These are phyloP conservation scores for Pseudopleuronectes americanus DNA, from an alignment of 2,797 vertebrate genomes.

Conservation along the genomic window DNA sequence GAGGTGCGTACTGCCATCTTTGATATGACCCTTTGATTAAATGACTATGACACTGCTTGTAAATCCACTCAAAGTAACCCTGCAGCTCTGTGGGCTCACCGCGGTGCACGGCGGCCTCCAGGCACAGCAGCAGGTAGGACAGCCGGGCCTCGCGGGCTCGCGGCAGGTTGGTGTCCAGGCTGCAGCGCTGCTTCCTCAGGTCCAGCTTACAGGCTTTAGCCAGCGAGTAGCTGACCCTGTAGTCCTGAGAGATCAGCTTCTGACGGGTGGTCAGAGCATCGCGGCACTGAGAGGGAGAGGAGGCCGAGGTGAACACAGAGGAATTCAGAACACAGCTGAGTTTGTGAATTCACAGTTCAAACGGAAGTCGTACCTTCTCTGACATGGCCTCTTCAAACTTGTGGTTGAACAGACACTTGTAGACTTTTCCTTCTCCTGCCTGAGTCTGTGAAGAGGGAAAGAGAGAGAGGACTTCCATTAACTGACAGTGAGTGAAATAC, in stretches of 20 bases:
- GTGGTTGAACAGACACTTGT: conserved; percentile 98
- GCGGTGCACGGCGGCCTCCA: conserved; percentile 94
- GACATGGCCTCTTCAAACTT: conserved; percentile 98
- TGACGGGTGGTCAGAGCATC: conserved; percentile 94
- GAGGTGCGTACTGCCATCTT: too few species aligned
- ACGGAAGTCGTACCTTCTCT: conserved; percentile 83
- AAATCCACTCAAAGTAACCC: too few species aligned
- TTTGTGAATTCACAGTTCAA: too few species aligned
- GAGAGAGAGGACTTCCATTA: background rate
- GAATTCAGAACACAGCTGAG: background rate
- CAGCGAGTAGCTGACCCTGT: conserved; percentile 95
- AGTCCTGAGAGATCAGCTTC: conserved; percentile 96
- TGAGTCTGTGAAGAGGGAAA: conserved; percentile 83
- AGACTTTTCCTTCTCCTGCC: conserved; percentile 94
- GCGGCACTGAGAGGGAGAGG: conserved; percentile 82
- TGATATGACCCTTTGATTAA: too few species aligned
- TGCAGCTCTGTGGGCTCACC: conserved; percentile 70
- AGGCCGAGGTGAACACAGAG: background rate
- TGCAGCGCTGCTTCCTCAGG: conserved; percentile 94
- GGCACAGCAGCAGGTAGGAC: conserved; percentile 93
- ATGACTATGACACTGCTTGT: too few species aligned
- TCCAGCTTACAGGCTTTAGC: conserved; percentile 95
- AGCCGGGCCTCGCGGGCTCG: conserved; percentile 93
- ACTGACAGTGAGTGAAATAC: too few species aligned
- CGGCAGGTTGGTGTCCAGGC: conserved; percentile 91